These are phyloP conservation scores for Tetramorium alpestre DNA, from an alignment of 1,140 invertebrate species.

Conservation along the genomic window DNA sequence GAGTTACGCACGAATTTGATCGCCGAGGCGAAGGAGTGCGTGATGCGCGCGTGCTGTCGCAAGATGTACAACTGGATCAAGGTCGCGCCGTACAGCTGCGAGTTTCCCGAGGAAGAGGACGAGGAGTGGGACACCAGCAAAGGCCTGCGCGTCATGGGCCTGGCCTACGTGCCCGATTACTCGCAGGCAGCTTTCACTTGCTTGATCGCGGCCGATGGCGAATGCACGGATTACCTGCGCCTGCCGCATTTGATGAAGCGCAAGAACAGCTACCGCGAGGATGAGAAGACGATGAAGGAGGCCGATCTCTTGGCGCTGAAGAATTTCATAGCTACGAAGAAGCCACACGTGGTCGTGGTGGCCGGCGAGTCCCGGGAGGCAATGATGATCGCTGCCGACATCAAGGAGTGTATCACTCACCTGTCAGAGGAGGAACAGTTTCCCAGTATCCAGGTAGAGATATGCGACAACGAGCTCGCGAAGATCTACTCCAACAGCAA, in stretches of 20 bases:
- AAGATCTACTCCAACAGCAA: slow-evolving; percentile 96
- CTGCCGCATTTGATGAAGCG: slow-evolving; percentile 94
- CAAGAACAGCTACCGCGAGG: slow-evolving; percentile 90
- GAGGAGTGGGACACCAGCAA: slow-evolving; percentile 96
- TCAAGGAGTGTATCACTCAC: slow-evolving; percentile 91
- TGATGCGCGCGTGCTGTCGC: slow-evolving; percentile 93
- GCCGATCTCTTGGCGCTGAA: slow-evolving; percentile 93
- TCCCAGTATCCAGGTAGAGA: slow-evolving; percentile 94
- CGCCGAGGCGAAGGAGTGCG: slow-evolving; percentile 95
- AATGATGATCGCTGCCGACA: slow-evolving; percentile 93
- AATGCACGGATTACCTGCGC: slow-evolving; percentile 94
- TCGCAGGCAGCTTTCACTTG: slow-evolving; percentile 96
- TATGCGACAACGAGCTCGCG: slow-evolving; percentile 96
- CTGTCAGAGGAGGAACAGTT: slow-evolving; percentile 95
- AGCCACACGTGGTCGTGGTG: slow-evolving; percentile 97
- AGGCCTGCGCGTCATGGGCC: slow-evolving; percentile 94
- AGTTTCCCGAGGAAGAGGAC: slow-evolving; percentile 94
- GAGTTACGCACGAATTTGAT: slow-evolving; percentile 94
- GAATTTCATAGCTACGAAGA: slow-evolving; percentile 95
- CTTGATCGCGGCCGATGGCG: slow-evolving; percentile 94
- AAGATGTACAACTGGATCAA: slow-evolving; percentile 97
- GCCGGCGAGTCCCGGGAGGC: slow-evolving; percentile 96
- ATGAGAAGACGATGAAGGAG: slow-evolving; percentile 92
- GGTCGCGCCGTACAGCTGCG: slow-evolving; percentile 92
- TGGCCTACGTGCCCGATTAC: slow-evolving; percentile 95